A percentile compares a stretch with the other conserved stretches of the same genome.
Evolutionary conservation across 2,888 invertebrate species (phyloP).

Genomic region (Zaprionus bogoriensis): DNA sequence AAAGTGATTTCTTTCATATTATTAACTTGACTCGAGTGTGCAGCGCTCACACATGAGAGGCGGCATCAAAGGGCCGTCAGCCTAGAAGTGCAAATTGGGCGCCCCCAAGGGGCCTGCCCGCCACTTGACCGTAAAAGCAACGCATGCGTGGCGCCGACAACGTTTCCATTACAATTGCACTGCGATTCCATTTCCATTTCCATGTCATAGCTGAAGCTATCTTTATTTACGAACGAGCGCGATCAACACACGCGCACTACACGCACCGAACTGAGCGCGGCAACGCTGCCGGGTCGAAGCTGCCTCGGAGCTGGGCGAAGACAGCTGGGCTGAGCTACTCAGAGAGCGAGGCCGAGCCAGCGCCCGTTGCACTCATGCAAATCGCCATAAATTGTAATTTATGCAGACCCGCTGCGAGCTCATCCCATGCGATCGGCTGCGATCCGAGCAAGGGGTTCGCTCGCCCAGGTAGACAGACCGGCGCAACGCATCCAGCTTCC

Average conservation of each 20-base stretch:
- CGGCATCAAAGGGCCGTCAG: background rate
- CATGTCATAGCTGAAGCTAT: no score
- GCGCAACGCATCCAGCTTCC: conserved; percentile 38
- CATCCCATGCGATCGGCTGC: no score
- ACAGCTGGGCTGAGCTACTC: background rate
- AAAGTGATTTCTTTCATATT: conserved; percentile 80
- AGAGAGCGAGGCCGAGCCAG: no score
- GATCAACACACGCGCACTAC: conserved; percentile 59
- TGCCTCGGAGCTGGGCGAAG: conserved; percentile 2
- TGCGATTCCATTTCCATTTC: no score
- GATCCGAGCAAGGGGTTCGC: conserved; percentile 31
- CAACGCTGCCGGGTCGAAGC: background rate
- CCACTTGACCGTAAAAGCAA: conserved; percentile 67
- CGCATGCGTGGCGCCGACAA: conserved; percentile 62
- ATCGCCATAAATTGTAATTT: conserved; percentile 80
- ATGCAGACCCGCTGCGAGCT: conserved; percentile 65
- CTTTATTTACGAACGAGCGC: conserved; percentile 22
- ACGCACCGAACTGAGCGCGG: conserved; percentile 62
- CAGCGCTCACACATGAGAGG: conserved; percentile 29
- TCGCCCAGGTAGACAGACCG: background rate
- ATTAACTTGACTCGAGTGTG: conserved; percentile 79
- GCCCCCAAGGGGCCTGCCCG: conserved; percentile 1
- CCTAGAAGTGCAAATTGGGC: conserved; percentile 8
- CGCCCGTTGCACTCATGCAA: conserved; percentile 69
- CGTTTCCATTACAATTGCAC: conserved; percentile 28